Percentiles rank a stretch among this genome's conserved stretches.
Evolutionary conservation across 2,113 vertebrate genomes (phyloP).

Genomic region (Pristiophorus japonicus): DNA sequence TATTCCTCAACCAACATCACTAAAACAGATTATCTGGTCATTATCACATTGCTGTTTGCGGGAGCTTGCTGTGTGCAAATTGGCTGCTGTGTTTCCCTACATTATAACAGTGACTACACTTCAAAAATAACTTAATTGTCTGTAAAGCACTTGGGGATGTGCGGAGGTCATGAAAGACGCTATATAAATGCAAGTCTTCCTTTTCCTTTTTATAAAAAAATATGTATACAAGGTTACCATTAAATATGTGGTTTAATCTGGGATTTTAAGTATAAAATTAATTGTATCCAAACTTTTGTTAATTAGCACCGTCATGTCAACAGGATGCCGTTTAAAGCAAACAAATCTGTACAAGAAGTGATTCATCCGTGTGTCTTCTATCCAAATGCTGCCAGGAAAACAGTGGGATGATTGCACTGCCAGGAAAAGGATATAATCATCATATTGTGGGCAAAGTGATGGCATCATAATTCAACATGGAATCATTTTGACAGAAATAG

Average conservation of each 20-base stretch:
- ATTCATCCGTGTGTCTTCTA: not conserved
- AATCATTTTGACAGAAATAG: constrained; percentile 29
- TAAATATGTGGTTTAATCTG: not conserved
- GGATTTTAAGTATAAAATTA: not conserved
- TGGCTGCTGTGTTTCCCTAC: not conserved
- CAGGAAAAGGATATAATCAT: not conserved
- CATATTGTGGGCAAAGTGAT: not conserved
- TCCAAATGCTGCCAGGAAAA: not conserved
- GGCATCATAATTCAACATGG: not conserved
- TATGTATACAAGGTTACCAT: not conserved
- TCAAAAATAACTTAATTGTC: not conserved
- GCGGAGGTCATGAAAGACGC: not conserved
- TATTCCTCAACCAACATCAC: too few relatives aligned
- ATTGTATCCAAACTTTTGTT: constrained; percentile 6
- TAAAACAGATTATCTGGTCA: not conserved
- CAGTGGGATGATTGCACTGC: not conserved
- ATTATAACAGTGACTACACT: not conserved
- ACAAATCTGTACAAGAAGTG: not conserved
- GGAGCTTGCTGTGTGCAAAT: not conserved
- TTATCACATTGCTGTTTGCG: not conserved
- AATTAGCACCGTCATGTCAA: not conserved
- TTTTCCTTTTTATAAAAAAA: not conserved
- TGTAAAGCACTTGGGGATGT: not conserved
- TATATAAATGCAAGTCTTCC: not conserved
- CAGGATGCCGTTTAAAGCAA: not conserved